These are phyloP conservation scores for Parnassius apollo DNA, from an alignment of 2,888 invertebrate genomes.

Conservation along the genomic window DNA sequence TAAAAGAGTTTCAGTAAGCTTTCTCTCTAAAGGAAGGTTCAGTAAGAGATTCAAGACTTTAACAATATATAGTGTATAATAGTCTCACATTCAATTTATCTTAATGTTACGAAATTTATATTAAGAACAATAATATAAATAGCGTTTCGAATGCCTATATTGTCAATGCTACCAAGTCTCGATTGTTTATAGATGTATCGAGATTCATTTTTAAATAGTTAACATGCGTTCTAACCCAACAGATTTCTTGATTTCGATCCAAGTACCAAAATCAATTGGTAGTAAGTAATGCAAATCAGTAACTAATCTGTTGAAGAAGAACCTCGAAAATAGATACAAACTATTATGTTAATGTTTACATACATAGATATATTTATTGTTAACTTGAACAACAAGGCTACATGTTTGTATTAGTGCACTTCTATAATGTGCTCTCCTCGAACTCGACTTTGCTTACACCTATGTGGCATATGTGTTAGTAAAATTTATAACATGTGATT, in stretches of 20 bases:
- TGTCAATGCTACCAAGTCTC: constrained; percentile 73
- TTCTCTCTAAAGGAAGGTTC: constrained; percentile 23
- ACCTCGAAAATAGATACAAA: constrained; percentile 46
- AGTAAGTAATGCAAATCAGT: constrained; percentile 32
- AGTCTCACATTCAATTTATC: constrained; percentile 59
- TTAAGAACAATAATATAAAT: constrained; percentile 40
- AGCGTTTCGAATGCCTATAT: constrained; percentile 69
- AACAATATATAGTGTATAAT: constrained; percentile 51
- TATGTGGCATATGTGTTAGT: constrained; percentile 72
- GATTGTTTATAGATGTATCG: constrained; percentile 42
- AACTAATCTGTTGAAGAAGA: constrained; percentile 48
- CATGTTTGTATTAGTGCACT: constrained; percentile 75
- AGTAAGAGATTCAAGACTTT: constrained; percentile 29
- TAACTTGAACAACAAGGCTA: constrained; percentile 72
- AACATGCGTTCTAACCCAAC: constrained; percentile 39
- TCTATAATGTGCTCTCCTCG: constrained; percentile 65
- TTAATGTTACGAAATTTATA: constrained; percentile 62
- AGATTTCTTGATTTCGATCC: constrained; percentile 37
- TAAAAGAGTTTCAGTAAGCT: constrained; percentile 1
- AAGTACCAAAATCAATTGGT: background rate
- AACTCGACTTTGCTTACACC: constrained; percentile 63
- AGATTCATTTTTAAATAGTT: constrained; percentile 43
- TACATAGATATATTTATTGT: constrained; percentile 55
- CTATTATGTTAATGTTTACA: constrained; percentile 30
- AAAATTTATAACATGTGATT: constrained; percentile 72